Base-by-base conservation (phyloP, 23 tunicate genomes). In the Oikopleura dioica region DNA sequence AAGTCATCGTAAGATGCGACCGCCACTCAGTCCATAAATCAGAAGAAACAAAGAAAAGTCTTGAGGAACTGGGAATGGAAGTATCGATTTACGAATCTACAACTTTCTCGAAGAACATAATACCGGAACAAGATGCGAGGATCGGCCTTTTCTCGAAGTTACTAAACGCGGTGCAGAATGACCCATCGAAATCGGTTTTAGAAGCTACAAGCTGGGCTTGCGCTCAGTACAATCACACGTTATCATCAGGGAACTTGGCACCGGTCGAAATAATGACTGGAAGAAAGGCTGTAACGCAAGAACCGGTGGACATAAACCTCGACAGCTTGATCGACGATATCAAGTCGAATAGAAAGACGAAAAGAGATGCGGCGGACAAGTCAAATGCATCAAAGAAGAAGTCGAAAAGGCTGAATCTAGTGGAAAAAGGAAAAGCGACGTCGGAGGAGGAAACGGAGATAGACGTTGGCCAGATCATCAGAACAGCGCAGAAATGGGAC, bases 81-180 rank as follows among this genome's bases (percentile, higher is more conserved):
- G 32, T 31, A 2, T 23, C 16, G 5, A 21, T 63, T 2, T 16
- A 28, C 5, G 33, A 63, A 28, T 63, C 72, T 12, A 16, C 33
- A 21, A 63, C 72, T 2, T 63, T 23, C 5, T 21, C 33, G 16
- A 63, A 63, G 26, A 63, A 63, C 33, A 16, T 63, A 28, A 63
- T 63, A 16, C 72, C 72, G 72, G 72, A 23, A 16, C 72, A 63
- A 21, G 72, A 63, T 28, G 32, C 33, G 5, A 63, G 72, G 72
- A 63, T 63, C 4, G 33, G 5, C 4, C 4, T 31, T 16, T 28
- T 63, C 33, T 28, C 29, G 30, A 63, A 63, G 26, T 63, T 63
- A 4, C 72, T 63, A 28, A 28, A 16, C 33, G 72, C 26, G 30
- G 33, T 5, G 2, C 26, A 21, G 5, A 63, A 63, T 28, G 26